phyloP scores from a whole-genome alignment of 2,113 vertebrate species.

The Halcyon malimbica region DNA sequence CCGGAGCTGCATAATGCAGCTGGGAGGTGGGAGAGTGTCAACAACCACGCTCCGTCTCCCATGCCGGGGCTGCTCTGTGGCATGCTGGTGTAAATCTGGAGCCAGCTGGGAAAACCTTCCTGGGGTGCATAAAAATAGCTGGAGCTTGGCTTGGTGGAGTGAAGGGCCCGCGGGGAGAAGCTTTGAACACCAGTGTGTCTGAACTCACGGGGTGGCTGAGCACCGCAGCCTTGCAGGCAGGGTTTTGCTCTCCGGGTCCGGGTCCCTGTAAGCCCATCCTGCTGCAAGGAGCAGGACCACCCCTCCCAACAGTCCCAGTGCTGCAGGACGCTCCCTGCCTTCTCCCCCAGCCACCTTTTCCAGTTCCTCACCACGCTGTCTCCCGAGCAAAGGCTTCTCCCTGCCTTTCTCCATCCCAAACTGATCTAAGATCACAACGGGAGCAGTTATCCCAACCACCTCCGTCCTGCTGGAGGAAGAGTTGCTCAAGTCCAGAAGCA shows the following conservation, averaged over 20 bases:
- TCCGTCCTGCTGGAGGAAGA: slow-evolving; percentile 3
- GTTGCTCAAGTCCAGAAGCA: neutral
- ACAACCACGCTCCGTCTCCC: neutral
- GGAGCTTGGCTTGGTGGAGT: neutral
- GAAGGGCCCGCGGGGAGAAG: neutral
- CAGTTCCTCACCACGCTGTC: fast-evolving
- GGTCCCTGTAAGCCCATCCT: fast-evolving
- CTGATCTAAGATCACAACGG: neutral
- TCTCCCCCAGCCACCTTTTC: neutral
- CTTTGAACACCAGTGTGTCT: fast-evolving
- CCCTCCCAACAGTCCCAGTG: fast-evolving
- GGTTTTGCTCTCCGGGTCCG: neutral
- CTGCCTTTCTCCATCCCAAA: neutral
- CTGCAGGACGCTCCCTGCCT: neutral
- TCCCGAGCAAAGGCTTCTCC: neutral
- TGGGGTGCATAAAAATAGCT: neutral
- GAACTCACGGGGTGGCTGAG: fast-evolving
- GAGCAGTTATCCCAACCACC: neutral
- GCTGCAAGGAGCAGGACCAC: fast-evolving
- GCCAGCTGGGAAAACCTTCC: neutral
- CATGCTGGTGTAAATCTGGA: fast-evolving
- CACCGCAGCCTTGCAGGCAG: fast-evolving
- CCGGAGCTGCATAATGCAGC: neutral
- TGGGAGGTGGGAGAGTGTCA: neutral
- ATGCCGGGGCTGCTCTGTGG: fast-evolving